phyloP scores from a whole-genome alignment of 2,797 vertebrate species.

The Aotus griseimembra region DNA sequence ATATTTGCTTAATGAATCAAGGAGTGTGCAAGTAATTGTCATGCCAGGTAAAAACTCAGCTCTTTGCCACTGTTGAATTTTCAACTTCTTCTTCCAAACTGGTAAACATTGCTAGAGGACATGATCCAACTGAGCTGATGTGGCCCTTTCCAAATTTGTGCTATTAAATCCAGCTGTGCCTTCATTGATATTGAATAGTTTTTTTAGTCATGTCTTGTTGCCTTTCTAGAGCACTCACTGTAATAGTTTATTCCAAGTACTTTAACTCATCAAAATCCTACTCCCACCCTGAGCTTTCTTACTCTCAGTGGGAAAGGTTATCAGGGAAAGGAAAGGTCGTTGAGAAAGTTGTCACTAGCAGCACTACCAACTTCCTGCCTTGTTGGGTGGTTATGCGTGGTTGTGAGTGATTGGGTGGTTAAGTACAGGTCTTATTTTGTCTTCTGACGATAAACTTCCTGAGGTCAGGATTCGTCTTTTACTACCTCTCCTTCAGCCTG shows the following conservation, averaged over 20 bases:
- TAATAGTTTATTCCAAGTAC: background rate
- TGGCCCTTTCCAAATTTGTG: background rate
- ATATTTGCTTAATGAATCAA: constrained; percentile 22
- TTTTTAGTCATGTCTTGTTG: constrained; percentile 1
- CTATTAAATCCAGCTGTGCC: constrained; percentile 38
- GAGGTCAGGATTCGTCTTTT: background rate
- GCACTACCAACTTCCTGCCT: background rate
- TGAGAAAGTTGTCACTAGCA: background rate
- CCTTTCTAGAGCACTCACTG: background rate
- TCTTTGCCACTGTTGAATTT: constrained; percentile 24
- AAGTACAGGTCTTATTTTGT: background rate
- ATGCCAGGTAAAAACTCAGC: background rate
- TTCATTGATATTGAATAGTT: background rate
- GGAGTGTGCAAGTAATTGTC: background rate
- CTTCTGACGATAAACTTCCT: background rate
- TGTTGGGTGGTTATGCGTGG: background rate
- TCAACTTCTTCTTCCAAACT: background rate
- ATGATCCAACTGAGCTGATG: background rate
- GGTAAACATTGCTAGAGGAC: background rate
- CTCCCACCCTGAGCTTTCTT: background rate
- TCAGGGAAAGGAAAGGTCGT: background rate
- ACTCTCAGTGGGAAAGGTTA: background rate
- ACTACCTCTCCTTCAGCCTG: background rate
- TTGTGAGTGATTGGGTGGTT: background rate
- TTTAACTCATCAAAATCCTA: background rate